Percentiles rank a stretch among this genome's conserved stretches.
Evolutionary conservation across 2,113 vertebrate species (phyloP).

Genomic region (Lampris incognitus): DNA sequence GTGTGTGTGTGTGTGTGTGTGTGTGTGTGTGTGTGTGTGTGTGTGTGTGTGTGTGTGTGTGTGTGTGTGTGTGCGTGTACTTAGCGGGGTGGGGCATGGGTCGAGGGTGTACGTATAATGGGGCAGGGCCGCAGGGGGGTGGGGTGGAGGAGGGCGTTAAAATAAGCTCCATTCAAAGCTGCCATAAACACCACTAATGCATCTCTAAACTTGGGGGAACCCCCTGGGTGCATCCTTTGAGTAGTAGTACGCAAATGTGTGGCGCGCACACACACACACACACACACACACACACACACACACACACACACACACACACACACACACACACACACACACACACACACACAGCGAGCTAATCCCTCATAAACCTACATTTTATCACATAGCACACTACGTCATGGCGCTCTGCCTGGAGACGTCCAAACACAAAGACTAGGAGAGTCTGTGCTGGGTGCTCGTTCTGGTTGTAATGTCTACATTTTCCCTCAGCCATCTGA

Average conservation of each 20-base stretch:
- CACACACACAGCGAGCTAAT: conserved; percentile 68
- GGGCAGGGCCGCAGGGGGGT: background rate
- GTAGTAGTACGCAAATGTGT: conserved; percentile 6
- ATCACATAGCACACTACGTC: conserved; percentile 75
- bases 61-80: conserved; percentile 11
- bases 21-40: background rate
- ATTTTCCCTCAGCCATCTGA: conserved; percentile 60
- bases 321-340: conserved; percentile 40
- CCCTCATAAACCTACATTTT: conserved; percentile 83
- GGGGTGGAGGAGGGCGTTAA: conserved; percentile 21
- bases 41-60: background rate
- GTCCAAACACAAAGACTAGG: conserved; percentile 72
- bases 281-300: conserved; percentile 29
- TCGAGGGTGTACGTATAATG: background rate
- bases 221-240: conserved; percentile 34
- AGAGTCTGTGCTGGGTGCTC: conserved; percentile 61
- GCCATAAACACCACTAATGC: conserved; percentile 83
- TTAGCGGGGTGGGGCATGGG: background rate
- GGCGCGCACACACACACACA: conserved; percentile 32
- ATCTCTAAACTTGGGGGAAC: conserved; percentile 78
- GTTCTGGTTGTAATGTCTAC: conserved; percentile 55
- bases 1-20: conserved; percentile 29
- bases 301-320: conserved; percentile 42
- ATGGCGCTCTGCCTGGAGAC: conserved; percentile 73
- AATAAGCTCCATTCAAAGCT: conserved; percentile 78